Conservation (phyloP, 1,140 invertebrate genomes). For the Ooceraea biroi region DNA sequence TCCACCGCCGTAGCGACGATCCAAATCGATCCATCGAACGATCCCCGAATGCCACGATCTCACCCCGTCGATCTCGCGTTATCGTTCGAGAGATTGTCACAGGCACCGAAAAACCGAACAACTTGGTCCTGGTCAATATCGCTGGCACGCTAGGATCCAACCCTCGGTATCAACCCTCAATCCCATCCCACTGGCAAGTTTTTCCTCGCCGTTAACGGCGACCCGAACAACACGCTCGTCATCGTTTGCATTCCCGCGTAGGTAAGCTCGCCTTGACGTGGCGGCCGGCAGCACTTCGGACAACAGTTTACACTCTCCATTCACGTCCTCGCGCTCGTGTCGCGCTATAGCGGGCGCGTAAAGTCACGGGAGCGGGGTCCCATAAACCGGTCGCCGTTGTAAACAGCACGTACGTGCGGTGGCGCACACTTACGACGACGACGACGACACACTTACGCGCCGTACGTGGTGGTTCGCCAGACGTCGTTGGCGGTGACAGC, state of each 20-base stretch:
- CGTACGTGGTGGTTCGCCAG: constrained; percentile 17
- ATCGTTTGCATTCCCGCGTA: background rate
- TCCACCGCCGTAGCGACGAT: constrained; percentile 58
- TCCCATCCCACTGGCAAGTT: constrained; percentile 20
- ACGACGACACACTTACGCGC: constrained; percentile 49
- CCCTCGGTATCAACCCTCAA: background rate
- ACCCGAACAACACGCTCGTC: background rate
- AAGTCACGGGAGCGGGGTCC: constrained; percentile 8
- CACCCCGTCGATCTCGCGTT: constrained; percentile 1
- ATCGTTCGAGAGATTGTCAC: constrained; percentile 7
- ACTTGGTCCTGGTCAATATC: background rate
- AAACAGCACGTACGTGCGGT: constrained; percentile 66
- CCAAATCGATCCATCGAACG: constrained; percentile 71
- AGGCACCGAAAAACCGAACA: background rate
- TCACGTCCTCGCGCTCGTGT: constrained; percentile 15
- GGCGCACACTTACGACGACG: constrained; percentile 46
- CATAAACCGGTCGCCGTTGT: constrained; percentile 46
- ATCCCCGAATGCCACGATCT: constrained; percentile 21
- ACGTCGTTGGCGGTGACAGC: constrained; percentile 21
- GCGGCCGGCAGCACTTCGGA: background rate
- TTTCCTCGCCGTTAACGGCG: background rate
- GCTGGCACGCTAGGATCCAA: background rate
- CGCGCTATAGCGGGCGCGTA: constrained; percentile 38
- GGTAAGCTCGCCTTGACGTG: background rate
- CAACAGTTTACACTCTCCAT: constrained; percentile 20